phyloP scores from a whole-genome alignment of 1,140 invertebrate species.

The Brachionus plicatilis region DNA sequence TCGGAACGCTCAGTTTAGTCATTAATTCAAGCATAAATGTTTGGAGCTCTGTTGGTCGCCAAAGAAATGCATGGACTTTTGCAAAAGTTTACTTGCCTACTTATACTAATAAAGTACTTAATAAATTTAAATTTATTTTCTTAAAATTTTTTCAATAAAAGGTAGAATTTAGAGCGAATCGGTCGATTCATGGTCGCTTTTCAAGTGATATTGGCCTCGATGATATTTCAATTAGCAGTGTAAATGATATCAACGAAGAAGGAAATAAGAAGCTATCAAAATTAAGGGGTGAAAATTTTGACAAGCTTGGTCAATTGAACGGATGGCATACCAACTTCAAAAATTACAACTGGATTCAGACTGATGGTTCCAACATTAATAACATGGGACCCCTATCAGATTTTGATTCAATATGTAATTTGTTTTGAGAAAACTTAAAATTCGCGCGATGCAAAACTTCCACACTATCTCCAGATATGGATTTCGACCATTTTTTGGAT shows the following conservation, averaged over 20 bases:
- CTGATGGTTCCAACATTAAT: not conserved
- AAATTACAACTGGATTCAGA: not conserved
- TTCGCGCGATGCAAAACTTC: too few species aligned
- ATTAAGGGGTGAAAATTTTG: not conserved
- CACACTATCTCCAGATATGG: too few species aligned
- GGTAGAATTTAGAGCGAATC: not conserved
- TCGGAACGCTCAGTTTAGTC: not conserved
- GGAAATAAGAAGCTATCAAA: not conserved
- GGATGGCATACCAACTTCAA: not conserved
- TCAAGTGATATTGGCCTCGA: conserved; percentile 12
- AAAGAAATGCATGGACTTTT: not conserved
- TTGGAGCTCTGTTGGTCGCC: not conserved
- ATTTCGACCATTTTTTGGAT: too few species aligned
- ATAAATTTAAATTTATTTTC: not conserved
- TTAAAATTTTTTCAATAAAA: not conserved
- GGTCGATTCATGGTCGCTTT: not conserved
- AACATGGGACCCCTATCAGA: not conserved
- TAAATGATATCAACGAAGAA: not conserved
- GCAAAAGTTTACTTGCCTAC: not conserved
- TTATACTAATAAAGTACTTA: not conserved
- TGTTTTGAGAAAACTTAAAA: not conserved
- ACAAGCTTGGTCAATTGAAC: not conserved
- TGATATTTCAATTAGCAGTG: not conserved
- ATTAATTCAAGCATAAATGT: not conserved
- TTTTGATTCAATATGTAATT: not conserved